Evolutionary conservation across 2,113 vertebrate species (phyloP).

Genomic region (Apeltes quadracus): DNA sequence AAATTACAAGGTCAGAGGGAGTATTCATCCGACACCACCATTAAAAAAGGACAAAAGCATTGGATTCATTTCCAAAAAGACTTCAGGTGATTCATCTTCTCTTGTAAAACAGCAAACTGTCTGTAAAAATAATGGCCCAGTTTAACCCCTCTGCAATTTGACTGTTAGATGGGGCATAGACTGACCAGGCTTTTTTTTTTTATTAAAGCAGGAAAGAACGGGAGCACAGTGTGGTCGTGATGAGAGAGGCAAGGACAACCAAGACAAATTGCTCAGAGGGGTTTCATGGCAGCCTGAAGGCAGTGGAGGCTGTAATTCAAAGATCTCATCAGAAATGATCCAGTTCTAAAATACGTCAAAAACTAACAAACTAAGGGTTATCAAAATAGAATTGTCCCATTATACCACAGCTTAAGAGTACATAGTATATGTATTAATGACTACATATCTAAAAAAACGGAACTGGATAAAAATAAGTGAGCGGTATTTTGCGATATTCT

Average conservation of each 20-base stretch:
- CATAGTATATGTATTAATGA: neutral
- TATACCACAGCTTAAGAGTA: neutral
- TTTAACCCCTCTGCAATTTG: conserved; percentile 11
- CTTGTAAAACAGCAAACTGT: conserved; percentile 17
- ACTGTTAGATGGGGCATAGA: conserved; percentile 25
- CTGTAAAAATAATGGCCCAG: neutral
- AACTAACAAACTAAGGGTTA: conserved; percentile 17
- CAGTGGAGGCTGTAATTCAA: neutral
- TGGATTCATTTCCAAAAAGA: neutral
- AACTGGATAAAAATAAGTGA: neutral
- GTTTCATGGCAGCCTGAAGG: conserved; percentile 37
- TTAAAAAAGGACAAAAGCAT: neutral
- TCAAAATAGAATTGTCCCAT: neutral
- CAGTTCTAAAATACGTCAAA: conserved; percentile 16
- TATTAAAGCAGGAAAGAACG: conserved; percentile 26
- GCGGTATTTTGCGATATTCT: neutral
- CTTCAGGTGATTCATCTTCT: conserved; percentile 13
- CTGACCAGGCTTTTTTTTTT: conserved; percentile 44
- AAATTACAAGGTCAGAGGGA: neutral
- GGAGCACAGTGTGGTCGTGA: conserved; percentile 16
- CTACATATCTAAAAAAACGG: neutral
- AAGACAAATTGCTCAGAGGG: neutral
- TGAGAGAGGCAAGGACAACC: conserved; percentile 11
- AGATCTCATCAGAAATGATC: conserved; percentile 9
- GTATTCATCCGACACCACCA: neutral